A percentile compares a stretch with the other conserved stretches of the same genome.
Evolutionary conservation across 1,140 invertebrate species (phyloP).

Genomic region (Thaumatotibia leucotreta): DNA sequence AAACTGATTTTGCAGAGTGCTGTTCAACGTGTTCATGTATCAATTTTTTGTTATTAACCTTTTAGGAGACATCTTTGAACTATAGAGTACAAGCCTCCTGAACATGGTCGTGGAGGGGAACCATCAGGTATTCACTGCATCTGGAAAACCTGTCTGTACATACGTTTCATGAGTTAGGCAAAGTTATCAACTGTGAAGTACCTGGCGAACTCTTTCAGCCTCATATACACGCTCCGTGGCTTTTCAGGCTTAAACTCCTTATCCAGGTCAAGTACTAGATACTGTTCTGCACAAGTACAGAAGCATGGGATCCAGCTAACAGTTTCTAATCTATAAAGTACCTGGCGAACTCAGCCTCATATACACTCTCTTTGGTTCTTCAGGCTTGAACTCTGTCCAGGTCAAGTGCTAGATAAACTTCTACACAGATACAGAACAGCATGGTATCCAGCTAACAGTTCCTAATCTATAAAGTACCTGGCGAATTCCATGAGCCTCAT

Average conservation of each 20-base stretch:
- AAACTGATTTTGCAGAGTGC: no score
- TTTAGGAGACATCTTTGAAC: no score
- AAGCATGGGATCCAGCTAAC: constrained; percentile 80
- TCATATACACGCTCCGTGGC: constrained; percentile 26
- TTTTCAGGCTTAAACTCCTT: constrained; percentile 17
- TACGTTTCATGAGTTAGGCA: no score
- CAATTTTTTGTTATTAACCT: no score
- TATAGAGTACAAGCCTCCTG: no score
- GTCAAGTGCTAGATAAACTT: constrained; percentile 73
- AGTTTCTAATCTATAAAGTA: constrained; percentile 38
- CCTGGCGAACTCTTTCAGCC: constrained; percentile 37
- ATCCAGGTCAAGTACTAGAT: constrained; percentile 64
- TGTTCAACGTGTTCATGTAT: no score
- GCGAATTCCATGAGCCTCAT: constrained; percentile 38
- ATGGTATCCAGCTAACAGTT: no score
- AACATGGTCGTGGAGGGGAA: no score
- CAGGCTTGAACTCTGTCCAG: constrained; percentile 23
- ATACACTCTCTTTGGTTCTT: constrained; percentile 22
- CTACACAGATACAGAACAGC: constrained; percentile 71
- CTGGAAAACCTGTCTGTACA: no score
- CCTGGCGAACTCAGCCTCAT: constrained; percentile 39
- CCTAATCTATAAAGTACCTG: constrained; percentile 26
- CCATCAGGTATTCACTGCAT: no score
- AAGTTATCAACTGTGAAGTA: no score
- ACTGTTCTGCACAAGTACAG: constrained; percentile 67